These are phyloP conservation scores for Anguilla obscura DNA, from an alignment of 2,797 vertebrate genomes.

Conservation along the genomic window DNA sequence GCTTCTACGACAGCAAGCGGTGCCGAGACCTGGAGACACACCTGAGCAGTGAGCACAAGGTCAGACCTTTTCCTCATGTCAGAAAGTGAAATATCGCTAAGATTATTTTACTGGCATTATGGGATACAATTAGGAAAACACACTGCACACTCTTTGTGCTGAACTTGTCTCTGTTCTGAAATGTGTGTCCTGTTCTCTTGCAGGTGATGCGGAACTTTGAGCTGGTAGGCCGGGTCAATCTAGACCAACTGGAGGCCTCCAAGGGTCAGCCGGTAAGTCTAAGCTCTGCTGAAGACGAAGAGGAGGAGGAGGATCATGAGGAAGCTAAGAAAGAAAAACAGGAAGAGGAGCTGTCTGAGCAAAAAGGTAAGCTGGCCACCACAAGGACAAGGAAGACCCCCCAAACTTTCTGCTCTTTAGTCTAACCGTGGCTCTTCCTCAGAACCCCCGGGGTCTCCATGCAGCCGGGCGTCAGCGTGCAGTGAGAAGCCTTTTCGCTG, in stretches of 20 bases:
- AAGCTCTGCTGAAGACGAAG: constrained; percentile 81
- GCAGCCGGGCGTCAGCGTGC: constrained; percentile 61
- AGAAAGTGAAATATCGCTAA: too few relatives aligned
- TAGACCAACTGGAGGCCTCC: constrained; percentile 93
- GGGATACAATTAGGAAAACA: neutral
- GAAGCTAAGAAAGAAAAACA: constrained; percentile 59
- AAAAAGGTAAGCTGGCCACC: constrained; percentile 58
- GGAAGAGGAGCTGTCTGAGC: constrained; percentile 55
- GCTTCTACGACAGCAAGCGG: constrained; percentile 93
- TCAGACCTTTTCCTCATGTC: constrained; percentile 54
- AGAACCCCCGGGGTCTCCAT: constrained; percentile 79
- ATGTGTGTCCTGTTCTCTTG: neutral
- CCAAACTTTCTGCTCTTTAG: neutral
- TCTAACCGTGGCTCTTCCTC: constrained; percentile 44
- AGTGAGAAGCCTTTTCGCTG: constrained; percentile 86
- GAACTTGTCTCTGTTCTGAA: neutral
- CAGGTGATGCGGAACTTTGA: constrained; percentile 97
- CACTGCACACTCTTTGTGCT: neutral
- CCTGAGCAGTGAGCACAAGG: constrained; percentile 95
- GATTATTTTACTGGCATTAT: too few relatives aligned
- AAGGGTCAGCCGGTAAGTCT: constrained; percentile 79
- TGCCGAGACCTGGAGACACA: constrained; percentile 89
- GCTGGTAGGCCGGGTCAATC: constrained; percentile 92
- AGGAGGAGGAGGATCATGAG: constrained; percentile 64
- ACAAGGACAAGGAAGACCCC: neutral